Percentiles rank a stretch among this genome's conserved stretches.
phyloP scores from a whole-genome alignment of 2,797 vertebrate genomes.

The Siniperca obscura region DNA sequence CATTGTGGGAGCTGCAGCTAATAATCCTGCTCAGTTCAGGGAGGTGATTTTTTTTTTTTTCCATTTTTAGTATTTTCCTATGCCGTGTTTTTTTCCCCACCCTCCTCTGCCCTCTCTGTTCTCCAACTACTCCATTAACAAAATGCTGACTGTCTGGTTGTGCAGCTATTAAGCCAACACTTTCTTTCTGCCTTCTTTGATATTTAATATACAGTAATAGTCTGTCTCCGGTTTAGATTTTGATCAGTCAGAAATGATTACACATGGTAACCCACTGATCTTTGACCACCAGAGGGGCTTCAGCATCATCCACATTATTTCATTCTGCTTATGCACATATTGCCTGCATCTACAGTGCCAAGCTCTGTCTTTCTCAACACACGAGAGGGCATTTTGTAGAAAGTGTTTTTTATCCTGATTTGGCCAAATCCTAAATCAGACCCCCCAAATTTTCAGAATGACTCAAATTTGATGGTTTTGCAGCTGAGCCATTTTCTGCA shows the following conservation, averaged over 20 bases:
- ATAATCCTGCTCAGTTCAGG: constrained; percentile 58
- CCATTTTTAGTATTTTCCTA: constrained; percentile 64
- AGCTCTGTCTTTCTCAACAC: constrained; percentile 27
- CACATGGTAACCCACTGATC: constrained; percentile 17
- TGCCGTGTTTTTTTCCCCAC: constrained; percentile 8
- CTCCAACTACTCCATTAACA: constrained; percentile 53
- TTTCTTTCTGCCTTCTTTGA: constrained; percentile 35
- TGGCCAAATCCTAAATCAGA: constrained; percentile 41
- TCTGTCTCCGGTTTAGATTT: constrained; percentile 32
- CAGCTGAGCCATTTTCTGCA: constrained; percentile 14
- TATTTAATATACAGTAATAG: constrained; percentile 33
- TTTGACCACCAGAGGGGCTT: constrained; percentile 26
- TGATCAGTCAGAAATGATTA: constrained; percentile 15
- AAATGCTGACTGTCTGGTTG: constrained; percentile 51
- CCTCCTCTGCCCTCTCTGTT: constrained; percentile 23
- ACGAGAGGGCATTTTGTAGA: constrained; percentile 34
- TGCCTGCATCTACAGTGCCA: constrained; percentile 15
- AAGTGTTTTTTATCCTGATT: constrained; percentile 33
- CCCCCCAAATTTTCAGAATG: constrained; percentile 28
- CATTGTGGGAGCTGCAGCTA: constrained; percentile 61
- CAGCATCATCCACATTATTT: constrained; percentile 39
- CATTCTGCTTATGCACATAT: constrained; percentile 57
- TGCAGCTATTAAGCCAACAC: constrained; percentile 30
- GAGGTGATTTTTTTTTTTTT: constrained; percentile 60
- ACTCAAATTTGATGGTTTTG: constrained; percentile 25